Percentiles rank a stretch among this genome's conserved stretches.
These are phyloP conservation scores for Paratrypauchen microcephalus DNA, from an alignment of 2,797 vertebrate species.

Conservation along the genomic window DNA sequence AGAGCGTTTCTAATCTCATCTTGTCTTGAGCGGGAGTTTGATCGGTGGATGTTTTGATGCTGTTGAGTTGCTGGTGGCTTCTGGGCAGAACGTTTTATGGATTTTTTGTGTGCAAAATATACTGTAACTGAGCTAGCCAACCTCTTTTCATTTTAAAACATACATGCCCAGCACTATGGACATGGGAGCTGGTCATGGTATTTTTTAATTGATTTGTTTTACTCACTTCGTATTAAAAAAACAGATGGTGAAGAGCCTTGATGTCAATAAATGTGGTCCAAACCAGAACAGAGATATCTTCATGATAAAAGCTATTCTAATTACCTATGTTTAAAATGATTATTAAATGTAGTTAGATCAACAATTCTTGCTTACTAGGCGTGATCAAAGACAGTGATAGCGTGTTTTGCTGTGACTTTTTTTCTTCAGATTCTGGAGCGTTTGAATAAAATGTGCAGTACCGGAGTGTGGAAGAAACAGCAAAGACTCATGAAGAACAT, in stretches of 20 bases:
- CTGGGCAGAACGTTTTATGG: background rate
- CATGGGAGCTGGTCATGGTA: too few species aligned
- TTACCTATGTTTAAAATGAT: background rate
- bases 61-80: conserved; percentile 1
- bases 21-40: conserved; percentile 29
- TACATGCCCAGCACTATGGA: background rate
- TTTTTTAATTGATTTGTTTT: too few species aligned
- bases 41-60: conserved; percentile 46
- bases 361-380: background rate
- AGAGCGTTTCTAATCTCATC: conserved; percentile 15
- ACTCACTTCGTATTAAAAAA: background rate
- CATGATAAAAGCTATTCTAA: background rate
- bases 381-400: background rate
- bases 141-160: background rate
- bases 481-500: conserved; percentile 96
- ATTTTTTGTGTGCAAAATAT: background rate
- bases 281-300: background rate
- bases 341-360: background rate
- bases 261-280: background rate
- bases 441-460: conserved; percentile 95
- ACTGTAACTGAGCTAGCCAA: background rate
- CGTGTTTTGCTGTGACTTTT: background rate
- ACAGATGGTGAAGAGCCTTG: background rate
- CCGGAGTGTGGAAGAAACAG: conserved; percentile 90
- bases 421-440: conserved; percentile 87